A percentile compares a stretch with the other conserved stretches of the same genome.
Conservation (phyloP, 2,797 vertebrate species). For the Petrocephalus sullivani region DNA sequence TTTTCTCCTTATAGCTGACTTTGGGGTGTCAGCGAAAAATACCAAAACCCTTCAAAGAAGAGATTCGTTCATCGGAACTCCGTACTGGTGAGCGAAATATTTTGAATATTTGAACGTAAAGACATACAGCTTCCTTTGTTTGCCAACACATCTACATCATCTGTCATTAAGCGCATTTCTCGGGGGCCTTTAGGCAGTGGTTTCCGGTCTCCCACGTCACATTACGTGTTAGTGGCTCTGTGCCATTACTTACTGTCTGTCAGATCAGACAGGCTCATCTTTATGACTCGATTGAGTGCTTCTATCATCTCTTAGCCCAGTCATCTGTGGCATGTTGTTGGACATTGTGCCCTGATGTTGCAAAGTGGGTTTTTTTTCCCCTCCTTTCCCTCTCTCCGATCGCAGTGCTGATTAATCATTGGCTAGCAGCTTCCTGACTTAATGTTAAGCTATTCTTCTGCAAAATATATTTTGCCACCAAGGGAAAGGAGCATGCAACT, state of each 20-base stretch:
- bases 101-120: neutral
- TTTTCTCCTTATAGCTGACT: slow-evolving; percentile 74
- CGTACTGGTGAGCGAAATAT: slow-evolving; percentile 82
- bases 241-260: neutral
- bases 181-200: neutral
- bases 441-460: neutral
- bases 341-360: slow-evolving; percentile 31
- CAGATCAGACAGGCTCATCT: neutral
- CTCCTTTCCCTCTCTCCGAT: neutral
- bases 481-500: neutral
- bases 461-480: neutral
- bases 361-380: neutral
- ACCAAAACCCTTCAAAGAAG: slow-evolving; percentile 86
- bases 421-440: slow-evolving; percentile 22
- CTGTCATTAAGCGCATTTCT: neutral
- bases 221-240: neutral
- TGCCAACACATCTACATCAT: neutral
- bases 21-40: slow-evolving; percentile 95
- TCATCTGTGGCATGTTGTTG: neutral
- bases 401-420: slow-evolving; percentile 42
- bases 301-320: neutral
- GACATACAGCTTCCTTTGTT: neutral
- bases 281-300: neutral
- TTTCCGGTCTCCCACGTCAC: neutral
- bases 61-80: slow-evolving; percentile 94